Conservation (phyloP, 1,140 invertebrate species). For the Philotrypesis tridentata region DNA sequence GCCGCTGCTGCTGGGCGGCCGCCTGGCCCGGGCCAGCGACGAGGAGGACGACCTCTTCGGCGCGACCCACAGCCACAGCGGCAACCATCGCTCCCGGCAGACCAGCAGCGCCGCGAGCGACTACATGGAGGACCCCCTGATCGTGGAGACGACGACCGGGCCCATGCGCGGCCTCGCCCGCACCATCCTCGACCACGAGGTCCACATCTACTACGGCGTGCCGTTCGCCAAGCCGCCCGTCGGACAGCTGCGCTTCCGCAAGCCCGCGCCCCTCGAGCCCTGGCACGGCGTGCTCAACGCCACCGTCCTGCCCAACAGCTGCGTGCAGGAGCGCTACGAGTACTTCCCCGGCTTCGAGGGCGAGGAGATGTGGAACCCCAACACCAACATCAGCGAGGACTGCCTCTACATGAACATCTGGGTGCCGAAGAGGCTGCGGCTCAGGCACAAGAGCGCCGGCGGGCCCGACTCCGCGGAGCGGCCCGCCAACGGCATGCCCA, state of each 20-base stretch:
- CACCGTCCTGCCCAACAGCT: slow-evolving; percentile 85
- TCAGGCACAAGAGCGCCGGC: slow-evolving; percentile 77
- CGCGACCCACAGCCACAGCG: neutral
- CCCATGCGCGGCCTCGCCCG: slow-evolving; percentile 84
- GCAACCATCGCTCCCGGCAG: slow-evolving; percentile 16
- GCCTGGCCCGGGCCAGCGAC: neutral
- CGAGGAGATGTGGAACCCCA: slow-evolving; percentile 97
- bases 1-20: neutral
- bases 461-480: slow-evolving; percentile 56
- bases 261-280: slow-evolving; percentile 87
- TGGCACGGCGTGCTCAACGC: slow-evolving; percentile 91
- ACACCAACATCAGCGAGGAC: slow-evolving; percentile 93
- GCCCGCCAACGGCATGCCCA: slow-evolving; percentile 78
- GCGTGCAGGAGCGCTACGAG: slow-evolving; percentile 89
- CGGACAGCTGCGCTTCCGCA: slow-evolving; percentile 89
- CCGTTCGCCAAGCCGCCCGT: slow-evolving; percentile 95
- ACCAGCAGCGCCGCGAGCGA: slow-evolving; percentile 8
- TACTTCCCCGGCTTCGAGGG: slow-evolving; percentile 91
- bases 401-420: slow-evolving; percentile 95
- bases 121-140: slow-evolving; percentile 48
- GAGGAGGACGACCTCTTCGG: neutral
- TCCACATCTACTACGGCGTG: slow-evolving; percentile 94
- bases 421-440: slow-evolving; percentile 85
- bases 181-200: slow-evolving; percentile 84
- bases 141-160: slow-evolving; percentile 84